Evolutionary conservation across 2,113 vertebrate species (phyloP).

Genomic region (Climacteris rufus): DNA sequence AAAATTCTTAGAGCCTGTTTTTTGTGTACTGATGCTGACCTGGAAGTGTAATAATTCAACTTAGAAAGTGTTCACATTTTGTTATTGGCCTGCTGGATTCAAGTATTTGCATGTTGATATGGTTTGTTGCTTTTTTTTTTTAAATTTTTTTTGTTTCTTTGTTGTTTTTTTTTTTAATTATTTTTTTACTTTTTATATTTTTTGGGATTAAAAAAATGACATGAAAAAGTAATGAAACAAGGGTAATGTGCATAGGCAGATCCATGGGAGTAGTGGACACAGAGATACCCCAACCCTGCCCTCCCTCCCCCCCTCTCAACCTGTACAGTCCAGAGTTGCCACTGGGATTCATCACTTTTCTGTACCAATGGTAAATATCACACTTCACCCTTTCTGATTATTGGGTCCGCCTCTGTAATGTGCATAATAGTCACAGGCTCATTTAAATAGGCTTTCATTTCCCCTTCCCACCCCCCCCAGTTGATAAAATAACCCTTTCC

Average conservation of each 20-base stretch:
- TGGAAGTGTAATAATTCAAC: slow-evolving; percentile 79
- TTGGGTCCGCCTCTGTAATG: slow-evolving; percentile 76
- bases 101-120: slow-evolving; percentile 95
- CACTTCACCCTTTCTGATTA: slow-evolving; percentile 69
- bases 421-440: slow-evolving; percentile 85
- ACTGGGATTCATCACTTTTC: not conserved
- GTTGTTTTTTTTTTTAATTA: not conserved
- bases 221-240: slow-evolving; percentile 77
- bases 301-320: slow-evolving; percentile 30
- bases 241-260: slow-evolving; percentile 82
- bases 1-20: slow-evolving; percentile 74
- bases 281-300: slow-evolving; percentile 27
- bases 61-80: slow-evolving; percentile 94
- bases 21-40: slow-evolving; percentile 72
- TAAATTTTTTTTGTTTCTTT: not conserved
- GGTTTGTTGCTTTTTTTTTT: slow-evolving; percentile 28
- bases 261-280: slow-evolving; percentile 62
- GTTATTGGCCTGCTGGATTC: slow-evolving; percentile 94
- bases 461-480: slow-evolving; percentile 59
- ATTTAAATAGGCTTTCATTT: slow-evolving; percentile 75
- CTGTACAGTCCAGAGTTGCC: slow-evolving; percentile 51
- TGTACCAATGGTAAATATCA: slow-evolving; percentile 58
- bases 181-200: slow-evolving; percentile 35
- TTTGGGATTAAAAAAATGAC: slow-evolving; percentile 74
- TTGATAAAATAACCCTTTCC: slow-evolving; percentile 79